phyloP scores from a whole-genome alignment of 2,113 vertebrate genomes.

The Phyllopteryx taeniolatus region DNA sequence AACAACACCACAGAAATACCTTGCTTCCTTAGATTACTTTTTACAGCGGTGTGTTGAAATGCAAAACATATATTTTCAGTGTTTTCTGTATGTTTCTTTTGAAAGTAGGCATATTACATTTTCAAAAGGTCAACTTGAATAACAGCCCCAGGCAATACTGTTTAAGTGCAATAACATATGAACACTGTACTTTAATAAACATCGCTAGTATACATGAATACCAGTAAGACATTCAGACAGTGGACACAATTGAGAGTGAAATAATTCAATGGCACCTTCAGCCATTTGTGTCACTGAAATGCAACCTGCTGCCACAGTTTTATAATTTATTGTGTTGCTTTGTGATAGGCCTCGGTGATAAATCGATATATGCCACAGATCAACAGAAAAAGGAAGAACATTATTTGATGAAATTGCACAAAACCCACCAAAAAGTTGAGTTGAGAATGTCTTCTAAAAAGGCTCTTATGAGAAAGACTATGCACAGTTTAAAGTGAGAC shows the following conservation, averaged over 20 bases:
- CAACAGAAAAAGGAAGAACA: not conserved
- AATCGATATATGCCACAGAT: conserved; percentile 3
- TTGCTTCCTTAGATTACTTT: conserved; percentile 30
- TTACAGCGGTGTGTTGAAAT: conserved; percentile 22
- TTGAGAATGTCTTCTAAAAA: not conserved
- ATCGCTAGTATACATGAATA: conserved; percentile 10
- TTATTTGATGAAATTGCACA: not conserved
- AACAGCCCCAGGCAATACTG: conserved; percentile 40
- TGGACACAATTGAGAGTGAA: conserved; percentile 39
- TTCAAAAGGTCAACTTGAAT: conserved; percentile 64
- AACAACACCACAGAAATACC: conserved; percentile 29
- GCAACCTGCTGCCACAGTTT: conserved; percentile 22
- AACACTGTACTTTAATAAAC: conserved; percentile 42
- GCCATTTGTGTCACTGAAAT: conserved; percentile 26
- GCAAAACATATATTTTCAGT: conserved; percentile 12
- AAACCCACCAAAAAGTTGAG: not conserved
- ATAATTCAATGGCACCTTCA: conserved; percentile 38
- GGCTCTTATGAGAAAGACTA: not conserved
- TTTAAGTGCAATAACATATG: conserved; percentile 60
- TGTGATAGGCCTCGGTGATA: conserved; percentile 3
- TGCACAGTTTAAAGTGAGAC: not conserved
- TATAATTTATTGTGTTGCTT: not conserved
- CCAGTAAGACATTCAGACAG: conserved; percentile 47
- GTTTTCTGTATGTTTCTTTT: conserved; percentile 48
- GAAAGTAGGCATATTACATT: conserved; percentile 56